Percentiles rank a stretch among this genome's conserved stretches.
Conservation (phyloP, 2,113 vertebrate genomes). For the Agelaius phoeniceus region DNA sequence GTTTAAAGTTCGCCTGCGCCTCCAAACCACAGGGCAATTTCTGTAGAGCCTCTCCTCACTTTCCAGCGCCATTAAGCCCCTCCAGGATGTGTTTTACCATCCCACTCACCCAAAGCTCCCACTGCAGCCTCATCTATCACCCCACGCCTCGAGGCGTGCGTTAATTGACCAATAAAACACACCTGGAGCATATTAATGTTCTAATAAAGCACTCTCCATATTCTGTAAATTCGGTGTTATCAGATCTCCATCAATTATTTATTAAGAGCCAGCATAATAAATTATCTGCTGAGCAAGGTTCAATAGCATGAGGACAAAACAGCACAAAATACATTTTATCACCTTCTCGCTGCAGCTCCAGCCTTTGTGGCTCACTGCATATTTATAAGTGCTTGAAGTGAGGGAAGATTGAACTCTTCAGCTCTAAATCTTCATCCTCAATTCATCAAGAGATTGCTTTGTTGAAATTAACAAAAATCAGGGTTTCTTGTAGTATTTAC, state of each 20-base stretch:
- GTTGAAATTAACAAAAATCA: background rate
- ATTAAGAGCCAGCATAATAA: conserved; percentile 29
- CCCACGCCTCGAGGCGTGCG: background rate
- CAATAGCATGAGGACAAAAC: background rate
- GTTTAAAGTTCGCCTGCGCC: background rate
- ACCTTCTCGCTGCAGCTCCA: background rate
- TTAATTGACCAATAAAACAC: conserved; percentile 62
- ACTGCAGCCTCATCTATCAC: background rate
- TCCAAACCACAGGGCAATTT: conserved; percentile 35
- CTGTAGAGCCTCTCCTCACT: background rate
- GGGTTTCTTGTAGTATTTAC: background rate
- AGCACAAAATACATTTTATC: conserved; percentile 15
- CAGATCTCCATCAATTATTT: conserved; percentile 60
- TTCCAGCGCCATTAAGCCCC: conserved; percentile 11
- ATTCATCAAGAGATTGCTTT: background rate
- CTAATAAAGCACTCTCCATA: conserved; percentile 31
- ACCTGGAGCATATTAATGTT: conserved; percentile 30
- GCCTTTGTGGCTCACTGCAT: background rate
- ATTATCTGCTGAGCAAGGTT: conserved; percentile 12
- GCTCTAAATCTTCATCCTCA: background rate
- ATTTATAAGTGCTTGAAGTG: conserved; percentile 14
- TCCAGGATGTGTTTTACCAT: conserved; percentile 56
- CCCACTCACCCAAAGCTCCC: background rate
- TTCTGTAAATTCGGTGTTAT: conserved; percentile 38
- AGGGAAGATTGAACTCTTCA: background rate